These are phyloP conservation scores for Pandion haliaetus DNA, from an alignment of 2,113 vertebrate genomes.

Conservation along the genomic window DNA sequence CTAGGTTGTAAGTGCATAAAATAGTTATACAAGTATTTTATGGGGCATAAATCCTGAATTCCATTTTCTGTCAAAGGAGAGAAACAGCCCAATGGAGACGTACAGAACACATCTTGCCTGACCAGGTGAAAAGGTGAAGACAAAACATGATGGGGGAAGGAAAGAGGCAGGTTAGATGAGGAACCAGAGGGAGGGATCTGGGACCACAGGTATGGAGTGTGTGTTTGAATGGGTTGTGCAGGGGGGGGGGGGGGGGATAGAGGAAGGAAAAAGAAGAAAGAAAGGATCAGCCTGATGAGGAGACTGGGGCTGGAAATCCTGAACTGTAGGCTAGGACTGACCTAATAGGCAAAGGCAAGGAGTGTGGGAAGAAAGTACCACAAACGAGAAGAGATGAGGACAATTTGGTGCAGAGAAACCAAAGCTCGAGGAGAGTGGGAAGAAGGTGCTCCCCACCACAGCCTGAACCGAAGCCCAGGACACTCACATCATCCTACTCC, in stretches of 20 bases:
- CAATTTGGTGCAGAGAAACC: not conserved
- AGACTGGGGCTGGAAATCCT: not conserved
- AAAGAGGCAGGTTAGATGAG: not conserved
- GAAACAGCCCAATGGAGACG: not conserved
- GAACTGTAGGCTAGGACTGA: not conserved
- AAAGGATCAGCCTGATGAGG: not conserved
- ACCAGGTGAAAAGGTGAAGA: not conserved
- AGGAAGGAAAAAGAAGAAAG: not conserved
- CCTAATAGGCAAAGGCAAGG: not conserved
- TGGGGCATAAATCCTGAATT: not conserved
- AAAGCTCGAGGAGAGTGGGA: not conserved
- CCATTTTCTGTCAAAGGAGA: not conserved
- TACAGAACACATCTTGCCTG: not conserved
- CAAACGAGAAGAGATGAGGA: not conserved
- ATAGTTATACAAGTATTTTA: not conserved
- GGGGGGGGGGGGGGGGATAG: not conserved
- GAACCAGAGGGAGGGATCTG: not conserved
- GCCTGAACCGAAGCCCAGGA: not conserved
- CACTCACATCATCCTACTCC: not conserved
- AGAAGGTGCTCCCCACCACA: not conserved
- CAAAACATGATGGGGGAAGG: not conserved
- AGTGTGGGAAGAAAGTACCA: not conserved
- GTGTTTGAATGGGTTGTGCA: not conserved
- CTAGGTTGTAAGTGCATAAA: not conserved
- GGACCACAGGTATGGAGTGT: rapidly evolving